Conservation (phyloP, 1,140 invertebrate genomes). For the Uloborus diversus region DNA sequence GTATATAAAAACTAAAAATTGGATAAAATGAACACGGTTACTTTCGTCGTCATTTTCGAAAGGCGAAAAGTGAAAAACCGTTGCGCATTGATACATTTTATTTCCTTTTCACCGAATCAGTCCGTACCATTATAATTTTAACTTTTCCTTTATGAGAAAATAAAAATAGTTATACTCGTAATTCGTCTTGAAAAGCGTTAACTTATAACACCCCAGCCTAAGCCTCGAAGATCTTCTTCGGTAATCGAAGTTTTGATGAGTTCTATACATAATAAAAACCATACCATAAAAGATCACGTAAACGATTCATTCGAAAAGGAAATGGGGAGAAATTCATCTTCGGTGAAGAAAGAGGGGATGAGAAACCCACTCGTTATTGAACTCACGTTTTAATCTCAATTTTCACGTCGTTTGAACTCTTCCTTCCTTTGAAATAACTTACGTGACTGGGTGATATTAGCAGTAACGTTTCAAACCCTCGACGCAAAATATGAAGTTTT, state of each 20-base stretch:
- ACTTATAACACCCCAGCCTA: too few relatives aligned
- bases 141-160: too few relatives aligned
- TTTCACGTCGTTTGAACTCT: background rate
- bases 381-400: constrained; percentile 35
- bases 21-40: too few relatives aligned
- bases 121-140: too few relatives aligned
- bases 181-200: too few relatives aligned
- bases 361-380: background rate
- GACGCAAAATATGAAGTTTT: background rate
- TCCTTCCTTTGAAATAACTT: constrained; percentile 3
- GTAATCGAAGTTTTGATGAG: background rate
- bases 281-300: background rate
- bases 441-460: background rate
- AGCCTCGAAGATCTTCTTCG: background rate
- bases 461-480: constrained; percentile 1
- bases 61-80: too few relatives aligned
- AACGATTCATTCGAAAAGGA: background rate
- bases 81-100: too few relatives aligned
- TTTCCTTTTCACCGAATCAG: too few relatives aligned
- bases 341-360: background rate
- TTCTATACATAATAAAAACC: too few relatives aligned
- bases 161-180: too few relatives aligned
- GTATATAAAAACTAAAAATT: too few relatives aligned
- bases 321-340: background rate
- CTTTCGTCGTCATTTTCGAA: too few relatives aligned